Percentiles rank a stretch among this genome's conserved stretches.
Evolutionary conservation across 2,113 vertebrate species (phyloP).

Genomic region (Aphyosemion australe): DNA sequence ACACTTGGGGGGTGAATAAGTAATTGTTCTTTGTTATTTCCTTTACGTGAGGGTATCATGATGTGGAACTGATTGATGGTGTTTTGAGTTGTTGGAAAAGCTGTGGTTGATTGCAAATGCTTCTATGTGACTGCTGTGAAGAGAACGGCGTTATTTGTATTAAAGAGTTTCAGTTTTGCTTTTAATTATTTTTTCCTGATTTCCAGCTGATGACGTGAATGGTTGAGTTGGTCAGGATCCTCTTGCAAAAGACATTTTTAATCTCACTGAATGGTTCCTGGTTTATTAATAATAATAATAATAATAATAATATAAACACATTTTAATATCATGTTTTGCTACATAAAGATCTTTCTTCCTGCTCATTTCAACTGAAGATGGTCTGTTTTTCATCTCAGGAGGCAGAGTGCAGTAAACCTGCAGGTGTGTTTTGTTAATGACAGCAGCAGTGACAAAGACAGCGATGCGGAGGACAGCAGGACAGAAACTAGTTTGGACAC

Average conservation of each 20-base stretch:
- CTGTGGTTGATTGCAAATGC: slow-evolving; percentile 33
- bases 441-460: slow-evolving; percentile 97
- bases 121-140: slow-evolving; percentile 3
- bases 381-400: slow-evolving; percentile 64
- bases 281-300: no score
- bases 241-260: no score
- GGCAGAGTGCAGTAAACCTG: slow-evolving; percentile 93
- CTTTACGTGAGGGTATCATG: slow-evolving; percentile 34
- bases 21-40: slow-evolving; percentile 49
- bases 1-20: background rate
- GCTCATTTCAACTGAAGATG: background rate
- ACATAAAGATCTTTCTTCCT: no score
- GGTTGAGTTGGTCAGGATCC: background rate
- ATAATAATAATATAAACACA: no score
- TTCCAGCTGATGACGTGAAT: no score
- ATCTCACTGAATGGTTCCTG: no score
- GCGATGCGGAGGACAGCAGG: slow-evolving; percentile 95
- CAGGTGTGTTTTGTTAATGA: slow-evolving; percentile 98
- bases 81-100: slow-evolving; percentile 32
- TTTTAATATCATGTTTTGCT: no score
- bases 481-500: slow-evolving; percentile 97
- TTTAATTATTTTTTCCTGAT: no score
- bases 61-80: slow-evolving; percentile 25
- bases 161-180: background rate
- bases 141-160: background rate